These are phyloP conservation scores for Cyphomyrmex costatus DNA, from an alignment of 1,140 invertebrate genomes.

Conservation along the genomic window DNA sequence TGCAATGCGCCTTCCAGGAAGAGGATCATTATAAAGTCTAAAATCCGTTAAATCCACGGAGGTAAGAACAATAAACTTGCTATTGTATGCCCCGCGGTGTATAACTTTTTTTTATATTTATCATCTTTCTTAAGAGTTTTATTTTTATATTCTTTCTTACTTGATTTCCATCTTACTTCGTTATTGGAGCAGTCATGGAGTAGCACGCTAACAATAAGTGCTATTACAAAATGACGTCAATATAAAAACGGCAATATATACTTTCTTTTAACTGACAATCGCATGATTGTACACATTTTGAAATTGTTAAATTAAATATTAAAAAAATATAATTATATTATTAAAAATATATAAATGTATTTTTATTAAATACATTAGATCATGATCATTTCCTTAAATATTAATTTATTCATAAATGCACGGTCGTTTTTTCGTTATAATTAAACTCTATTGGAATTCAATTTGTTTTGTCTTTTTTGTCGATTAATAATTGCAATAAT, in stretches of 20 bases:
- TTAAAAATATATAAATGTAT: too few relatives aligned
- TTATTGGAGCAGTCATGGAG: too few relatives aligned
- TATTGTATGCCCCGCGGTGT: constrained; percentile 27
- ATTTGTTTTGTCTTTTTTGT: neutral
- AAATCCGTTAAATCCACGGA: constrained; percentile 60
- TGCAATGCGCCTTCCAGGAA: constrained; percentile 68
- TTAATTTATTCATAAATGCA: neutral
- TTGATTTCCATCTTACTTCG: constrained; percentile 2
- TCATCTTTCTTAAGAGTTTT: neutral
- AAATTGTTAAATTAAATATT: constrained; percentile 5
- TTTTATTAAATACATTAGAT: too few relatives aligned
- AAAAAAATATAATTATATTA: too few relatives aligned
- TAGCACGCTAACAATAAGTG: too few relatives aligned
- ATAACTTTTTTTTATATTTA: constrained; percentile 13
- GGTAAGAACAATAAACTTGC: constrained; percentile 69
- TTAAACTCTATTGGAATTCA: neutral
- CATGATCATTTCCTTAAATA: neutral
- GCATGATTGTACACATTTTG: neutral
- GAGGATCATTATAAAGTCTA: constrained; percentile 70
- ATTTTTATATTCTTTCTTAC: neutral
- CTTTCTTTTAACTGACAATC: constrained; percentile 8
- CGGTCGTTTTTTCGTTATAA: neutral
- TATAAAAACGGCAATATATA: too few relatives aligned
- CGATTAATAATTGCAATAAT: neutral
- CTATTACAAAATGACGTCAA: too few relatives aligned